A percentile compares a stretch with the other conserved stretches of the same genome.
Conservation (phyloP, 2,113 vertebrate genomes). For the Crotalus horridus region DNA sequence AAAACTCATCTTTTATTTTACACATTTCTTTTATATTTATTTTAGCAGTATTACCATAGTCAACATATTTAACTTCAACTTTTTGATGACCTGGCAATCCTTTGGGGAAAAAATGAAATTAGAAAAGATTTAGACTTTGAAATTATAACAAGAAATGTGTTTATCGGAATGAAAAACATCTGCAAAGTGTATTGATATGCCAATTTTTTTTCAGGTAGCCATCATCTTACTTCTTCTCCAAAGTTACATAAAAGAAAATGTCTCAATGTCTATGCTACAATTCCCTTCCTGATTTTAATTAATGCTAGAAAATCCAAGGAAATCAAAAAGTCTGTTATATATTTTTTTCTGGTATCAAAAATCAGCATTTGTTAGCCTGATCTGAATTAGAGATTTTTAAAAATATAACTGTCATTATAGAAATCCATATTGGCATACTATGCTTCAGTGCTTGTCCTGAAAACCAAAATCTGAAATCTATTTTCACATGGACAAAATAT, state of each 20-base stretch:
- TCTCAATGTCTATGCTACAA: neutral
- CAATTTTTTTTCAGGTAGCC: neutral
- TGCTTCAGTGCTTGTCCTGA: neutral
- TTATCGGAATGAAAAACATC: neutral
- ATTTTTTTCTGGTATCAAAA: neutral
- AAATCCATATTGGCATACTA: neutral
- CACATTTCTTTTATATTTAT: slow-evolving; percentile 76
- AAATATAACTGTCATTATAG: neutral
- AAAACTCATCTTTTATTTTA: slow-evolving; percentile 83
- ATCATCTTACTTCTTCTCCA: neutral
- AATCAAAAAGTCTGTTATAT: neutral
- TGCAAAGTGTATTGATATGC: neutral
- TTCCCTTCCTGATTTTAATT: neutral
- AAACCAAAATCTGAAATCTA: neutral
- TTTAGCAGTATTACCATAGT: slow-evolving; percentile 77
- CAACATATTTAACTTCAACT: slow-evolving; percentile 82
- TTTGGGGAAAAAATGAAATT: slow-evolving; percentile 52
- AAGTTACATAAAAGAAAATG: neutral
- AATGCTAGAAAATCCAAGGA: neutral
- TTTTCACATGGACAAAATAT: neutral
- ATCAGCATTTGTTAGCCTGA: neutral
- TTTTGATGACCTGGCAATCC: slow-evolving; percentile 72
- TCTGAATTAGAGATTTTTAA: neutral
- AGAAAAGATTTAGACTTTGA: neutral
- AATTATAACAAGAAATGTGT: neutral